Evolutionary conservation across 2,797 vertebrate genomes (phyloP), one percentile per base, ranked within the genome.

Genomic region (Danio albolineatus): DNA sequence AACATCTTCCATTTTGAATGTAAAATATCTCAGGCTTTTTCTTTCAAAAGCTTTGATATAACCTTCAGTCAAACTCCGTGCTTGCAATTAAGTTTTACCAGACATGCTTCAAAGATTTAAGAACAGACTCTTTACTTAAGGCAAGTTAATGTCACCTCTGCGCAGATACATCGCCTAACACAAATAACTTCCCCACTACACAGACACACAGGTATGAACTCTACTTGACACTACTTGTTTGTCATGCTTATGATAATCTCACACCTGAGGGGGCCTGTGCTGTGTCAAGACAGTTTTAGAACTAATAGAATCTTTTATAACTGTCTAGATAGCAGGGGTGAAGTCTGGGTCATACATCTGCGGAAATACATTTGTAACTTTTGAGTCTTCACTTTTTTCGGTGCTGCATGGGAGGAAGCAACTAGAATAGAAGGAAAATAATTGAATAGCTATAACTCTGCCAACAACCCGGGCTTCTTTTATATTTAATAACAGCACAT

Each of bases 161-260:
- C 13, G 41, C 7, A 53, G 14, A 72, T 14, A 10, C 54, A 51
- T 56, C 28, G 38, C 38, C 54, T 17, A 61, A 13, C 46, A 54
- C 36, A 73, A 56, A 73, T 19, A 65, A 19, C 51, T 6, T 38
- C 60, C 64, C 10, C 48, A 73, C n/a, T 67, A 61, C 48, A 41
- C 46, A 43, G 66, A 48, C 49, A 67, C 60, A 61, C 67, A 61
- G 39, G n/a, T 67, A 49, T 53, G 46, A 69, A 61, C 79, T 76
- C 46, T 62, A 21, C 56, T 54, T 54, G 48, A 69, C 79, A 62
- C 65, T 81, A 62, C 73, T 61, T 70, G 65, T 70, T 76, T 60
- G 59, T 76, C 56, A 61, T 70, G 56, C 17, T 77, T 70, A 64
- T 64, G 64, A 69, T 71, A 81, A 72, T 72, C 57, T 57, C 17